Base-by-base conservation (phyloP, 1,140 invertebrate genomes). In the Oncopeltus fasciatus region DNA sequence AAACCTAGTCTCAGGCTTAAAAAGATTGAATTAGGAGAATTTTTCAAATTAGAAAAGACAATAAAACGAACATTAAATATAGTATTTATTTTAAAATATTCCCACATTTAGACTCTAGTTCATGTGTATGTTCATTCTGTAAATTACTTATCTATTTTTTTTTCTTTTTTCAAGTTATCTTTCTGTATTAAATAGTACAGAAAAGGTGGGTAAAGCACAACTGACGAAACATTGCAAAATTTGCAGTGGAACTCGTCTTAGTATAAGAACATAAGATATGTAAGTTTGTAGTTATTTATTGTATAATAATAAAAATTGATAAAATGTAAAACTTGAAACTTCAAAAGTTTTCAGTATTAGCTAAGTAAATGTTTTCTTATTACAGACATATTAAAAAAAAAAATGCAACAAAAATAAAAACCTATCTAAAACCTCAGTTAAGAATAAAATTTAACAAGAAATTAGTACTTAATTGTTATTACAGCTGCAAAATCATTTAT, bases 31-130 rank as follows among this genome's bases (percentile, higher is more conserved):
- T 53, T 53, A 53, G 49, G 24, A 53, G 49, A 24, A 24, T 53
- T 53, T 24, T 53, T 53, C 49, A 53, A 24, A 24, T 53, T 53
- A 53, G 49, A 24, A 53, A 53, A 53, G 49, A 53, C 49, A 53
- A 53, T 53, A 53, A 53, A 53, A 53, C 49, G 26, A n/a, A 53
- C 16, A 14, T 53, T 53, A 53, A 53, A 26, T 53, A 18, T 53
- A 53, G 49, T 53, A 24, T 53, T 53, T 53, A 53, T 3, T 53
- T 53, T 53, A 24, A 20, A 53, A 53, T 53, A 53, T 53, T 53
- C 26, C 49, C 49, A 24, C 49, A 53, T 14, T 24, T 53, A 53
- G 49, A 18, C 26, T 53, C 24, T 53, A 53, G 49, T 14, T 53
- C 14, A 26, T 24, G 26, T 46, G 21, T 46, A 46, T 46, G 18